phyloP scores from a whole-genome alignment of 2,888 invertebrate species.

The Dryomyza anilis region DNA sequence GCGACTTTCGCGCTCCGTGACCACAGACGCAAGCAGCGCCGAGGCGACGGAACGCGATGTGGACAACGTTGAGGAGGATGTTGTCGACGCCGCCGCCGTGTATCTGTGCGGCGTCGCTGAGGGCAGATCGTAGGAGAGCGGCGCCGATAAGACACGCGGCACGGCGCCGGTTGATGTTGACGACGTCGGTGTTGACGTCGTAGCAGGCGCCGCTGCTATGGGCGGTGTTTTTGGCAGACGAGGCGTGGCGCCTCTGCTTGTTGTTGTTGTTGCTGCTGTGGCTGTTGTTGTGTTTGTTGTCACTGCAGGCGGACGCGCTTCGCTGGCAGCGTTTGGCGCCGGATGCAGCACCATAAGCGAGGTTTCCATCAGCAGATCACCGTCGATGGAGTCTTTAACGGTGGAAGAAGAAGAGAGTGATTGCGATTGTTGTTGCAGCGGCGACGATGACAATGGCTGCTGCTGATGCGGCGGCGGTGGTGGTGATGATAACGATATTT shows the following conservation, averaged over 20 bases:
- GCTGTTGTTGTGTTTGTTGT: no score
- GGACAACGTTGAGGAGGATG: constrained; percentile 18
- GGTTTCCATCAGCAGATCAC: constrained; percentile 54
- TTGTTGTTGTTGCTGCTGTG: no score
- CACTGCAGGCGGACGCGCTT: constrained; percentile 20
- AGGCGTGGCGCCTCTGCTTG: constrained; percentile 38
- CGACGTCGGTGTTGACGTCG: constrained; percentile 19
- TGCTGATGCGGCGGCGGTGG: constrained; percentile 36
- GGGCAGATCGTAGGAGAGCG: constrained; percentile 50
- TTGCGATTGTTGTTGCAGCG: constrained; percentile 41
- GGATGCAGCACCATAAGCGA: constrained; percentile 53
- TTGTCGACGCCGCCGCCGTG: constrained; percentile 34
- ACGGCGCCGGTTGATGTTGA: constrained; percentile 34
- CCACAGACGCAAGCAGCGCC: constrained; percentile 31
- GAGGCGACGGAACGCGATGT: constrained; percentile 29
- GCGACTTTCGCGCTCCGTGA: constrained; percentile 33
- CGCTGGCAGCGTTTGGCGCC: constrained; percentile 32
- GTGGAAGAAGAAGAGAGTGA: constrained; percentile 48
- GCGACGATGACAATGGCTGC: constrained; percentile 31
- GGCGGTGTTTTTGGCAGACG: constrained; percentile 32
- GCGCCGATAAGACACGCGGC: constrained; percentile 42
- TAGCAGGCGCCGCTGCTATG: no score
- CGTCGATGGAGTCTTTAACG: constrained; percentile 44
- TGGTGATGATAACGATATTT: no score
- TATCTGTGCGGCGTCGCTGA: constrained; percentile 54